Evolutionary conservation across 1,140 invertebrate species (phyloP).

Genomic region (Orchestia grillus): DNA sequence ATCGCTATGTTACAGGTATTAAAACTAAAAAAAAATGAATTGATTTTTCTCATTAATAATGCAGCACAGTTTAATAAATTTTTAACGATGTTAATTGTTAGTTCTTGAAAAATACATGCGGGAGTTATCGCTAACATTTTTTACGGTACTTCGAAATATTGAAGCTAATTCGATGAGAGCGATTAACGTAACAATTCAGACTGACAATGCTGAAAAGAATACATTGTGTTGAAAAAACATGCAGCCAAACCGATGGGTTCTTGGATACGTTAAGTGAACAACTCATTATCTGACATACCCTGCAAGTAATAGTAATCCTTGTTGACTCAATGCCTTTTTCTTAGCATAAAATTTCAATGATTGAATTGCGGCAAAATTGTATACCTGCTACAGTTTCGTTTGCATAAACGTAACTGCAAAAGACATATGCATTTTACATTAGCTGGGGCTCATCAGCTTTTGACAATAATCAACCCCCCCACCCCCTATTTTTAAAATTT

Average conservation of each 20-base stretch:
- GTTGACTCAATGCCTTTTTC: neutral
- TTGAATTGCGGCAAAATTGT: neutral
- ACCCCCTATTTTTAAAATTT: neutral
- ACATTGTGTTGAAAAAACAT: too few relatives aligned
- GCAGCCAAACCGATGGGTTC: too few relatives aligned
- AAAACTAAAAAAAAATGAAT: neutral
- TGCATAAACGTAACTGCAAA: neutral
- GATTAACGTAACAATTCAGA: neutral
- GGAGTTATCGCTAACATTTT: too few relatives aligned
- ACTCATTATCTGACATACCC: too few relatives aligned
- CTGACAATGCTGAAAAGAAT: too few relatives aligned
- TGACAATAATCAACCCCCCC: neutral
- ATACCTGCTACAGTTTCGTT: neutral
- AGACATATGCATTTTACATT: neutral
- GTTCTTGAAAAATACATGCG: too few relatives aligned
- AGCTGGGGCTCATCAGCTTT: neutral
- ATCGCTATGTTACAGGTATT: neutral
- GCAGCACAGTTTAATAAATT: neutral
- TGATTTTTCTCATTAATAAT: neutral
- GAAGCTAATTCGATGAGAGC: neutral
- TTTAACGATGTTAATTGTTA: too few relatives aligned
- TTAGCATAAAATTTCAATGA: neutral
- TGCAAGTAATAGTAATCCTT: too few relatives aligned
- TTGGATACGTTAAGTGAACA: too few relatives aligned
- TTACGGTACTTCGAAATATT: neutral